Percentiles rank a stretch among this genome's conserved stretches.
phyloP scores from a whole-genome alignment of 2,797 vertebrate species.

The Balearica regulorum region DNA sequence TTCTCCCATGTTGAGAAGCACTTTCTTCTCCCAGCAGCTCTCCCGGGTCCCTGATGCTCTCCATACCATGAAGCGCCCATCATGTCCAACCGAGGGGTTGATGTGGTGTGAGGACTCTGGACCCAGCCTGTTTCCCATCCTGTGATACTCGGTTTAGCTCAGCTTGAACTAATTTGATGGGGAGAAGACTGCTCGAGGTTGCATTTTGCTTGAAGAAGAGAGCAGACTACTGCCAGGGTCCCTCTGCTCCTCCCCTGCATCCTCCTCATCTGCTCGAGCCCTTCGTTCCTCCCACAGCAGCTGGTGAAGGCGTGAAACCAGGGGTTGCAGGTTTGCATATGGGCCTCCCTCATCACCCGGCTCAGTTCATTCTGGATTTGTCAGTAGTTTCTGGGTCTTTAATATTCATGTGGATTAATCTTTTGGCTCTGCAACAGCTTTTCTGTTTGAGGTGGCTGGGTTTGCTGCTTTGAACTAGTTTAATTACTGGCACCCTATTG shows the following conservation, averaged over 20 bases:
- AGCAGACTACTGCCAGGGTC: not conserved
- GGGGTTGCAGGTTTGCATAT: fast-evolving
- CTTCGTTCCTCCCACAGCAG: fast-evolving
- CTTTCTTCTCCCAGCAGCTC: not conserved
- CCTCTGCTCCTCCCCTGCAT: not conserved
- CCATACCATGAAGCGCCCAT: fast-evolving
- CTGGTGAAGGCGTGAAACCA: not conserved
- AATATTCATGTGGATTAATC: not conserved
- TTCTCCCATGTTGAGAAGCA: not conserved
- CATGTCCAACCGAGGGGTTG: fast-evolving
- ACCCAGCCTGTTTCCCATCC: not conserved
- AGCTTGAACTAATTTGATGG: not conserved
- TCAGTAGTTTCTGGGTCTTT: not conserved
- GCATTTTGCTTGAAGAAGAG: not conserved
- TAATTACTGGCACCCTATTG: not conserved
- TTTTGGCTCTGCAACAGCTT: not conserved
- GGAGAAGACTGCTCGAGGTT: not conserved
- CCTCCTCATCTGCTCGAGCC: not conserved
- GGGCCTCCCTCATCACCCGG: not conserved
- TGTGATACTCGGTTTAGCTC: not conserved
- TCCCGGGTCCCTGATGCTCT: not conserved
- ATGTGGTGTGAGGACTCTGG: fast-evolving
- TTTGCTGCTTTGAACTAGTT: not conserved
- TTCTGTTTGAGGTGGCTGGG: not conserved
- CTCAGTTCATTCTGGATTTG: not conserved